Conservation (phyloP, 2,888 invertebrate genomes). For the Calameuta pallipes region DNA sequence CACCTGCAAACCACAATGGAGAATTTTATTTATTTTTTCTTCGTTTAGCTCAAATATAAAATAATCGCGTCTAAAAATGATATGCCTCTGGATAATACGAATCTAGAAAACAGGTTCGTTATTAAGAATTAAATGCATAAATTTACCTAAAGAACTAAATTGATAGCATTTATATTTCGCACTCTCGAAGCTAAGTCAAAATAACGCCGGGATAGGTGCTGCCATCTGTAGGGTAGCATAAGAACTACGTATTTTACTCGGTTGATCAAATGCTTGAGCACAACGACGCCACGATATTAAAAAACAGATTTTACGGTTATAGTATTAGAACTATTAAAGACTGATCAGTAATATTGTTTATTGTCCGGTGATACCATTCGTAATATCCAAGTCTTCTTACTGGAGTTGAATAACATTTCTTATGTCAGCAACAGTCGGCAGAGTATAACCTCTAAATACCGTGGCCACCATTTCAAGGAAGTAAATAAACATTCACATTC, state of each 20-base stretch:
- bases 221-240: not conserved
- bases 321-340: too few relatives aligned
- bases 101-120: not conserved
- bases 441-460: constrained; percentile 51
- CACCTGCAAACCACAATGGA: constrained; percentile 69
- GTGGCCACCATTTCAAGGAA: constrained; percentile 25
- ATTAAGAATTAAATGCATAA: not conserved
- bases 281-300: not conserved
- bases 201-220: not conserved
- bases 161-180: not conserved
- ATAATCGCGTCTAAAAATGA: not conserved
- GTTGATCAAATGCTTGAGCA: not conserved
- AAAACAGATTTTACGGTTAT: too few relatives aligned
- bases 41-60: not conserved
- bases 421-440: constrained; percentile 12
- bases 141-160: not conserved
- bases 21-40: not conserved
- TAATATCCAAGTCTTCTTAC: too few relatives aligned
- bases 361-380: too few relatives aligned
- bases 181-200: not conserved
- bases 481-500: constrained; percentile 16
- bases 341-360: too few relatives aligned
- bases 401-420: too few relatives aligned
- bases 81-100: not conserved
- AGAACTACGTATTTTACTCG: not conserved